Evolutionary conservation across 2,113 vertebrate species (phyloP), one percentile per base, ranked within the genome.

Genomic region (Laterallus jamaicensis): DNA sequence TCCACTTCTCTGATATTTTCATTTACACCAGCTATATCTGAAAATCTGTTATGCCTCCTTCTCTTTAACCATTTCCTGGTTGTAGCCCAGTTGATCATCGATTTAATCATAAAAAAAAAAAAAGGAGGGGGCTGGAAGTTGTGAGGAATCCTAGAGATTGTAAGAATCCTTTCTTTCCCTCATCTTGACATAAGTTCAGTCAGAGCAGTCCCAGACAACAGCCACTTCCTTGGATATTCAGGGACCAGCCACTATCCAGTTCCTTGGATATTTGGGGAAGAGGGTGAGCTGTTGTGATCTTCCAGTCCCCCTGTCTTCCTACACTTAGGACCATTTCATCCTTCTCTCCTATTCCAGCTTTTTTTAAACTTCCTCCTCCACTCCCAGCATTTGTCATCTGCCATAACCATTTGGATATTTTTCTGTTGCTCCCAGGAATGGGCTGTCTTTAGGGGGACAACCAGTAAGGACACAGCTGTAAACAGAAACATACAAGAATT

Each of bases 311-410:
- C 42, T 64, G 8, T 64, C 35, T 80, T 91, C 69, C 50, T 47
- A 25, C 12, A 19, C 40, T 66, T 69, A 28, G 12, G 14, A n/a
- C 5, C 2, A 24, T 64, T 87, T 47, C 31, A 47, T 52, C 19
- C 19, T 86, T 80, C 54, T 69, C 11, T 76, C 12, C 11, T 25
- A n/a, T 75, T 67, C 11, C n/a, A 85, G 5, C 4, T 67, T 35
- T 22, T 70, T 29, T 29, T 54, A 22, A 44, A 44, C 15, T 14
- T 19, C 49, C 50, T 82, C 24, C 28, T 8, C 12, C 39, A 40
- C 39, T 22, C 2, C 0, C 15, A 35, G 0, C 18, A 19, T 63
- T 73, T 0, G 0, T 32, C 19, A 58, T 78, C 22, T 84, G 5
- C 14, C 25, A 39, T 32, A 66, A 79, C 66, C 1, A 35, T 64